Conservation (phyloP, 2,888 invertebrate species). For the Idaea aversata region DNA sequence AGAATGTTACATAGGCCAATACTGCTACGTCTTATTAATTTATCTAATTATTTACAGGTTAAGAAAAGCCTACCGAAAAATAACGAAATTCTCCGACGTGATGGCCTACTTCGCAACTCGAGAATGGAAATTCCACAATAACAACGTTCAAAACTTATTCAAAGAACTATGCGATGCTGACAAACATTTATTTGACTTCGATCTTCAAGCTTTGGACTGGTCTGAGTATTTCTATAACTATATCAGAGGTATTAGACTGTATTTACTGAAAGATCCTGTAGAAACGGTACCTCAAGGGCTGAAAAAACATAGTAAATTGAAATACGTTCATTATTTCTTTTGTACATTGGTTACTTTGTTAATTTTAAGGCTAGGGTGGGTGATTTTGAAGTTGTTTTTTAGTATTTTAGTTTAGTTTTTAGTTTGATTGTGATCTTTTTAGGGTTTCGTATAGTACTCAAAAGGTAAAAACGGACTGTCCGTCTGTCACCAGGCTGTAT, state of each 20-base stretch:
- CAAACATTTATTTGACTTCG: conserved; percentile 82
- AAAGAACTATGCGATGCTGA: conserved; percentile 79
- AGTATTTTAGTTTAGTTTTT: conserved; percentile 25
- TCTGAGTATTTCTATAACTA: conserved; percentile 84
- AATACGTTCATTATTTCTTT: conserved; percentile 45
- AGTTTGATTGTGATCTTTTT: neutral
- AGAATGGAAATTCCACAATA: conserved; percentile 85
- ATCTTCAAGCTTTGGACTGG: conserved; percentile 84
- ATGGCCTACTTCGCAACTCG: conserved; percentile 87
- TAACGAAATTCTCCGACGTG: conserved; percentile 85
- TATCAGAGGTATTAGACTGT: conserved; percentile 85
- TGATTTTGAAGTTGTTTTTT: conserved; percentile 24
- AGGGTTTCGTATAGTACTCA: too few species aligned
- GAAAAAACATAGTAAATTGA: conserved; percentile 58
- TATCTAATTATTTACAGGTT: too few species aligned
- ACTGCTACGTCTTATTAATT: too few species aligned
- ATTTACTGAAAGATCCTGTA: conserved; percentile 87
- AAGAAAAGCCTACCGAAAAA: conserved; percentile 85
- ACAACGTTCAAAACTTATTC: conserved; percentile 77
- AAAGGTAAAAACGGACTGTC: too few species aligned
- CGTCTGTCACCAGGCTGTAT: too few species aligned
- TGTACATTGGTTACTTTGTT: conserved; percentile 33
- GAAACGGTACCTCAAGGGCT: conserved; percentile 82
- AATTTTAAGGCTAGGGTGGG: conserved; percentile 44
- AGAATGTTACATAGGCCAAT: too few species aligned